Evolutionary conservation across 2,888 invertebrate species (phyloP).

Genomic region (Tenthredo distinguenda): DNA sequence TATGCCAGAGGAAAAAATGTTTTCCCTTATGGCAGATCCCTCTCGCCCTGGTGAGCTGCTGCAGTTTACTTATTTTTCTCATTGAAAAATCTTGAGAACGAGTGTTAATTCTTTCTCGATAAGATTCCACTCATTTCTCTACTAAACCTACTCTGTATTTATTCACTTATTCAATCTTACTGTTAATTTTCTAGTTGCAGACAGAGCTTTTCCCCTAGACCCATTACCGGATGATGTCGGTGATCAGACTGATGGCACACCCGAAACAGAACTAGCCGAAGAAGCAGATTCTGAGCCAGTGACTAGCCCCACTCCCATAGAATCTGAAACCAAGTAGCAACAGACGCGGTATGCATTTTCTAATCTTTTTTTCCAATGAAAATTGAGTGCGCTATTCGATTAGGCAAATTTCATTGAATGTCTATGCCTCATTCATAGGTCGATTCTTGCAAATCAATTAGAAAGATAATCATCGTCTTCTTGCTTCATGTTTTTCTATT

Average conservation of each 20-base stretch:
- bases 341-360: slow-evolving; percentile 53
- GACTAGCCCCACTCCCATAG: slow-evolving; percentile 63
- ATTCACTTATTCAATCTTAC: background rate
- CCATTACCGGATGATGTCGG: slow-evolving; percentile 60
- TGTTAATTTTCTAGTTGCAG: slow-evolving; percentile 5
- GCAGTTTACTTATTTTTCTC: background rate
- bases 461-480: background rate
- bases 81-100: background rate
- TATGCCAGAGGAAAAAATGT: slow-evolving; percentile 81
- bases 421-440: background rate
- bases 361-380: background rate
- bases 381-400: slow-evolving; percentile 55
- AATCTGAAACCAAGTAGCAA: slow-evolving; percentile 67
- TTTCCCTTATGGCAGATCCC: slow-evolving; percentile 84
- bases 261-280: slow-evolving; percentile 56
- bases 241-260: slow-evolving; percentile 59
- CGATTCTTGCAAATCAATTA: background rate
- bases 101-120: background rate
- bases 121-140: background rate
- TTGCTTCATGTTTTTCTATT: background rate
- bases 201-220: slow-evolving; percentile 57
- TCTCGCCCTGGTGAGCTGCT: slow-evolving; percentile 75
- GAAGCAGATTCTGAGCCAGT: slow-evolving; percentile 63
- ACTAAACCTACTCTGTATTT: background rate
- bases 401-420: slow-evolving; percentile 56